Conservation (phyloP, 2,888 invertebrate genomes). For the Leucoma salicis region DNA sequence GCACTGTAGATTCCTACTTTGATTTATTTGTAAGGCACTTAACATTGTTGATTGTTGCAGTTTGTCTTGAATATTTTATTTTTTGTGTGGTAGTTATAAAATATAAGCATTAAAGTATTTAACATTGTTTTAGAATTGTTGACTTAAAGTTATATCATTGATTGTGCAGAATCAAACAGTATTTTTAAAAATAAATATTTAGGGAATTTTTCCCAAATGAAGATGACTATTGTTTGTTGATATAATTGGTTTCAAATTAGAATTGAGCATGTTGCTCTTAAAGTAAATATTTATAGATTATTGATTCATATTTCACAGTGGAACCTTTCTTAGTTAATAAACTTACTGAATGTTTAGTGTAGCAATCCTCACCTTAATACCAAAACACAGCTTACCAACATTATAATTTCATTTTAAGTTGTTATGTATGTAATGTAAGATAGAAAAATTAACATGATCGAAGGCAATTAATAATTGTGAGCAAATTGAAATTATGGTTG, state of each 20-base stretch:
- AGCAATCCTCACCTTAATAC: conserved; percentile 80
- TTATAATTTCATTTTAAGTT: conserved; percentile 77
- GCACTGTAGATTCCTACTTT: conserved; percentile 16
- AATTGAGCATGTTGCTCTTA: conserved; percentile 31
- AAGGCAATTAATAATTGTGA: conserved; percentile 64
- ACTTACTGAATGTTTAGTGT: conserved; percentile 51
- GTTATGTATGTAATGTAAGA: conserved; percentile 70
- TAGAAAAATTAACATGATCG: conserved; percentile 66
- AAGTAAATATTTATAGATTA: conserved; percentile 17
- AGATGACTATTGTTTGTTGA: conserved; percentile 14
- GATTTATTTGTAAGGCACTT: conserved; percentile 40
- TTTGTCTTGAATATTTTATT: conserved; percentile 55
- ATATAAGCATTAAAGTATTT: conserved; percentile 46
- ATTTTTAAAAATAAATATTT: conserved; percentile 35
- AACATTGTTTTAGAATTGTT: conserved; percentile 46
- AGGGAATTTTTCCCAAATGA: conserved; percentile 20
- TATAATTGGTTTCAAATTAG: conserved; percentile 22
- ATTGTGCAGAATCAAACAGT: conserved; percentile 32
- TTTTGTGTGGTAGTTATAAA: conserved; percentile 48
- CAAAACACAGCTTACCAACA: conserved; percentile 82
- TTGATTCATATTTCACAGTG: conserved; percentile 21
- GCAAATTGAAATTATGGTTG: conserved; percentile 66
- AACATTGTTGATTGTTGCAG: conserved; percentile 60
- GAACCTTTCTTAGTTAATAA: conserved; percentile 25
- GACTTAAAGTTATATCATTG: conserved; percentile 39